These are phyloP conservation scores for Corydoras sp. DNA, from an alignment of 2,113 vertebrate species.

Conservation along the genomic window DNA sequence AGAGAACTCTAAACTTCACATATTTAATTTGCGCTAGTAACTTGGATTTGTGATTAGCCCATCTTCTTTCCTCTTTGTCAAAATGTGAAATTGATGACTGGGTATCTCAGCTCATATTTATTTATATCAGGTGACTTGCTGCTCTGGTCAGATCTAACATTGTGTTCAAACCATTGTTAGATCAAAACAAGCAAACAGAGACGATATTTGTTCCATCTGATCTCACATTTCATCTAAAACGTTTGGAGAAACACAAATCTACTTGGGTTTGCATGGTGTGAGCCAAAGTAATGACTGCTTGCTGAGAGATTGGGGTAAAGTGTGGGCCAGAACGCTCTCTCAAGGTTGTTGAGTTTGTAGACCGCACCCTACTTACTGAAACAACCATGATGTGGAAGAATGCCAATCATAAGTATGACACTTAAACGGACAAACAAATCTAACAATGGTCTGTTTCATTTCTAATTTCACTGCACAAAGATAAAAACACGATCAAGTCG, in stretches of 20 bases:
- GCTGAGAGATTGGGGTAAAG: slow-evolving; percentile 21
- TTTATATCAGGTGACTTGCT: neutral
- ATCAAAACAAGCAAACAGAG: neutral
- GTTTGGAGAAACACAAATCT: slow-evolving; percentile 20
- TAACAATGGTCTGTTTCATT: slow-evolving; percentile 10
- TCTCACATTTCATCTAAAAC: slow-evolving; percentile 16
- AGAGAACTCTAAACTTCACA: neutral
- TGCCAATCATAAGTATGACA: slow-evolving; percentile 21
- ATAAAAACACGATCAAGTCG: neutral
- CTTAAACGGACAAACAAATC: slow-evolving; percentile 9
- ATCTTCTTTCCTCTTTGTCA: neutral
- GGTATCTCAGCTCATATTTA: neutral
- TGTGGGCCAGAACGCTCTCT: slow-evolving; percentile 22
- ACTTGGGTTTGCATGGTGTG: slow-evolving; percentile 12
- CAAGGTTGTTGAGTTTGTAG: slow-evolving; percentile 15
- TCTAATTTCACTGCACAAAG: slow-evolving; percentile 11
- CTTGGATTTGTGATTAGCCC: neutral
- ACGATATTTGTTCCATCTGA: slow-evolving; percentile 12
- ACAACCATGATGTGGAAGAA: slow-evolving; percentile 23
- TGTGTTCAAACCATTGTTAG: too few relatives aligned
- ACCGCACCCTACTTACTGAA: slow-evolving; percentile 17
- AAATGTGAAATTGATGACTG: neutral
- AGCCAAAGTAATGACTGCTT: slow-evolving; percentile 29
- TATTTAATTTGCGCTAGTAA: neutral
- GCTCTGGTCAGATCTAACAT: too few relatives aligned